A percentile compares a stretch with the other conserved stretches of the same genome.
These are phyloP conservation scores for Premnoplex brunnescens DNA, from an alignment of 2,797 vertebrate species.

Conservation along the genomic window DNA sequence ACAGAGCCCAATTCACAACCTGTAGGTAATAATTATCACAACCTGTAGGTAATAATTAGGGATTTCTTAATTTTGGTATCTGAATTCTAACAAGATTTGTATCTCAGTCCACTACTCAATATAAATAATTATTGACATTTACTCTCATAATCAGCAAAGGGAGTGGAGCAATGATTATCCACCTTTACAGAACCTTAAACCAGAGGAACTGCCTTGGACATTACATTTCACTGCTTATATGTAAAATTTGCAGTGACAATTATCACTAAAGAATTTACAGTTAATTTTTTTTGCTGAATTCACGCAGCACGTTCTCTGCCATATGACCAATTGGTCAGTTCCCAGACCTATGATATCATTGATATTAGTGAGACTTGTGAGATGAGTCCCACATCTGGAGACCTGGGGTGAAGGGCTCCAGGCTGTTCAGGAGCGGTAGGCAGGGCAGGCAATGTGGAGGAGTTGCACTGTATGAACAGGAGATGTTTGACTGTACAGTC, in stretches of 20 bases:
- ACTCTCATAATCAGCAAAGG: not conserved
- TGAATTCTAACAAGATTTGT: not conserved
- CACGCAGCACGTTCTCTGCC: not conserved
- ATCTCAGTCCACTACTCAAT: not conserved
- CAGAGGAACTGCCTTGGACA: not conserved
- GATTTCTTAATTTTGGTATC: not conserved
- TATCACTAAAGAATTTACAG: not conserved
- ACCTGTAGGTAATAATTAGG: not conserved
- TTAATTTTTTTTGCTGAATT: not conserved
- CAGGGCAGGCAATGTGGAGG: accelerated
- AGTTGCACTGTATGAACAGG: no score
- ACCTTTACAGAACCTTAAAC: not conserved
- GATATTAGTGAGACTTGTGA: not conserved
- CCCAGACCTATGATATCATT: not conserved
- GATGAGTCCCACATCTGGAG: accelerated
- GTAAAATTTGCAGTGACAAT: not conserved
- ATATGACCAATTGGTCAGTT: not conserved
- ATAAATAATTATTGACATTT: not conserved
- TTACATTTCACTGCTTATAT: not conserved
- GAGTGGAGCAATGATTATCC: not conserved
- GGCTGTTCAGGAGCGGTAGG: not conserved
- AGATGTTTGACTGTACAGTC: no score
- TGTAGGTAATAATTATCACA: not conserved
- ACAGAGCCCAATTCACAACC: accelerated
- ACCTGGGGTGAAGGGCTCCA: not conserved